A percentile compares a stretch with the other conserved stretches of the same genome.
Conservation (phyloP, 1,140 invertebrate species). For the Heliconius eleuchia region DNA sequence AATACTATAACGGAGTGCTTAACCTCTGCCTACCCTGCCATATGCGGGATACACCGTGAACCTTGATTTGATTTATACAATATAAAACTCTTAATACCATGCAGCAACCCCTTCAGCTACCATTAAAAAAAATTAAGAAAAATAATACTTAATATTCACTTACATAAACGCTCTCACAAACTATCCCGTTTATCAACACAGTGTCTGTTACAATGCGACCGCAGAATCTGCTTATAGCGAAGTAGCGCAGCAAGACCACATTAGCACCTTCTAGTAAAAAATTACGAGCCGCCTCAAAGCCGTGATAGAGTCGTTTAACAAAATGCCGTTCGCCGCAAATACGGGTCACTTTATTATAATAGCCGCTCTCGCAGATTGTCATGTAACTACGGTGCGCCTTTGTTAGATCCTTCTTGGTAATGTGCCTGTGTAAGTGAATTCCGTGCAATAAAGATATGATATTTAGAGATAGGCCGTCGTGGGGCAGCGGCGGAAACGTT, state of each 20-base stretch:
- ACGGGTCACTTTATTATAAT: slow-evolving; percentile 76
- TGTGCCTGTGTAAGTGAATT: slow-evolving; percentile 48
- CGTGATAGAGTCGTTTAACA: slow-evolving; percentile 67
- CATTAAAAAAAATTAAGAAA: too few species aligned
- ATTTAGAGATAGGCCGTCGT: too few species aligned
- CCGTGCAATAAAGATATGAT: not conserved
- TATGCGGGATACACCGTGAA: too few species aligned
- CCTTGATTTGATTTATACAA: too few species aligned
- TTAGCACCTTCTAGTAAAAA: slow-evolving; percentile 84
- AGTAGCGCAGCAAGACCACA: slow-evolving; percentile 83
- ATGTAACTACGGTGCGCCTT: slow-evolving; percentile 78
- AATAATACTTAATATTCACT: slow-evolving; percentile 39
- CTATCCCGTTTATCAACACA: slow-evolving; percentile 82
- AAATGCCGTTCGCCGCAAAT: slow-evolving; percentile 64
- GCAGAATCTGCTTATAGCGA: slow-evolving; percentile 80
- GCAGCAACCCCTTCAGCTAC: too few species aligned
- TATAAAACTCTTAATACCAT: too few species aligned
- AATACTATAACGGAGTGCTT: too few species aligned
- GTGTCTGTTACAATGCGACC: slow-evolving; percentile 81
- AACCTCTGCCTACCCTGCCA: too few species aligned
- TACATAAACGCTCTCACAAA: slow-evolving; percentile 83
- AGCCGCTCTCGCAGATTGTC: slow-evolving; percentile 73
- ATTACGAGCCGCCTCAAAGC: slow-evolving; percentile 67
- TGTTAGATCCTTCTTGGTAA: slow-evolving; percentile 61
- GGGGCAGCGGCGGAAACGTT: too few species aligned